Evolutionary conservation across 2,113 vertebrate species (phyloP).

Genomic region (Heteronetta atricapilla): DNA sequence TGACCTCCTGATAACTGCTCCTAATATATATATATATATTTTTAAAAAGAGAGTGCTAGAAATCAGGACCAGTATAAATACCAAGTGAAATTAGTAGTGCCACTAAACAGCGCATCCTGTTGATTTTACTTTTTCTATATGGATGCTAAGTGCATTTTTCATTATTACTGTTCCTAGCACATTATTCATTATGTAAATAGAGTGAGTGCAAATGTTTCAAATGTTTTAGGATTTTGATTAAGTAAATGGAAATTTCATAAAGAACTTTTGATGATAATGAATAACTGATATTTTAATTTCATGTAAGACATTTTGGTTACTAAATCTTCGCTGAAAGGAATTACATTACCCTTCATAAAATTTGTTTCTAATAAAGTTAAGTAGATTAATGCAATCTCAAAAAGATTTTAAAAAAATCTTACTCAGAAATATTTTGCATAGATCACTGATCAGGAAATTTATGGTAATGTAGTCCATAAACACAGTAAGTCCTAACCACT

Average conservation of each 20-base stretch:
- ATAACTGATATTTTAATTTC: slow-evolving; percentile 34
- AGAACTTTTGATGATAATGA: slow-evolving; percentile 11
- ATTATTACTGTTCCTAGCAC: background rate
- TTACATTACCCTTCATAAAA: slow-evolving; percentile 33
- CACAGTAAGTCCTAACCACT: background rate
- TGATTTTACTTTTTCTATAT: background rate
- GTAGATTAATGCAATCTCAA: background rate
- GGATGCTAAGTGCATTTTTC: background rate
- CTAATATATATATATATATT: too few relatives aligned
- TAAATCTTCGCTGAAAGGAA: slow-evolving; percentile 40
- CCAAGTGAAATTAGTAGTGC: background rate
- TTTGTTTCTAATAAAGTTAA: slow-evolving; percentile 37
- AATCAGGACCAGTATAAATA: background rate
- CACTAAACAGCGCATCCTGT: background rate
- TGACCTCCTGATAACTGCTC: background rate
- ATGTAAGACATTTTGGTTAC: slow-evolving; percentile 7
- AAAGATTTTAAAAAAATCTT: background rate
- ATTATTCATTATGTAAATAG: background rate
- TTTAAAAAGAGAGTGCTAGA: background rate
- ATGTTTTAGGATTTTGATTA: slow-evolving; percentile 24
- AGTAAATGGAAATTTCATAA: slow-evolving; percentile 53
- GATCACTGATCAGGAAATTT: slow-evolving; percentile 19
- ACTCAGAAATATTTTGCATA: slow-evolving; percentile 22
- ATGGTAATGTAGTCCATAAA: background rate
- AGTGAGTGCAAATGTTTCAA: background rate